A percentile compares a stretch with the other conserved stretches of the same genome.
These are phyloP conservation scores for Oligia strigilis DNA, from an alignment of 2,888 invertebrate genomes.

Conservation along the genomic window DNA sequence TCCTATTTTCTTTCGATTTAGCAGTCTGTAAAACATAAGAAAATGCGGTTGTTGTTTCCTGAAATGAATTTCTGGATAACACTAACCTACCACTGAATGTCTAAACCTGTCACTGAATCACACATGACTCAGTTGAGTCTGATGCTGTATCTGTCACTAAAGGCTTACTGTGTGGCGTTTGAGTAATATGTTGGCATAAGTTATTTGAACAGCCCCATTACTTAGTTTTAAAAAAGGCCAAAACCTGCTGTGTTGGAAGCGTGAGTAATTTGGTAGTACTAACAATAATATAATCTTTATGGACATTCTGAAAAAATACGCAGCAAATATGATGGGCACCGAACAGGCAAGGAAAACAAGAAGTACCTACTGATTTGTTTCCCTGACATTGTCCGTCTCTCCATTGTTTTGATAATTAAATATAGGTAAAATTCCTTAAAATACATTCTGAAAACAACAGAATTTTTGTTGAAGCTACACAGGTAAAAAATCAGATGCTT, in stretches of 20 bases:
- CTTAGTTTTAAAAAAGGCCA: neutral
- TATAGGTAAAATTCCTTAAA: neutral
- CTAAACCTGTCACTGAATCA: too few relatives aligned
- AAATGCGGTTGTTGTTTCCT: neutral
- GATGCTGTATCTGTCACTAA: constrained; percentile 1
- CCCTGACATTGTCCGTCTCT: neutral
- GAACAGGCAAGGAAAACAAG: constrained; percentile 13
- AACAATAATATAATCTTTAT: neutral
- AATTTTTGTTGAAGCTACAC: neutral
- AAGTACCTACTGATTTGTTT: constrained; percentile 8
- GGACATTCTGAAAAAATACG: neutral
- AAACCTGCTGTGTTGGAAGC: neutral
- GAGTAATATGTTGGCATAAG: neutral
- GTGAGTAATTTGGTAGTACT: neutral
- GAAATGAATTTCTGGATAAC: constrained; percentile 2
- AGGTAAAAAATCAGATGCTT: too few relatives aligned
- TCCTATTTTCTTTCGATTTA: neutral
- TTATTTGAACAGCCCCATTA: neutral
- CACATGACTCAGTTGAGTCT: neutral
- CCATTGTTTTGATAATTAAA: neutral
- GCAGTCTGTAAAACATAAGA: neutral
- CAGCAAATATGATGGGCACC: neutral
- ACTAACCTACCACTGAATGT: neutral
- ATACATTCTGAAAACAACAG: neutral
- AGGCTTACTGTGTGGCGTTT: neutral